phyloP scores from a whole-genome alignment of 2,113 vertebrate genomes.

The Pipa parva region DNA sequence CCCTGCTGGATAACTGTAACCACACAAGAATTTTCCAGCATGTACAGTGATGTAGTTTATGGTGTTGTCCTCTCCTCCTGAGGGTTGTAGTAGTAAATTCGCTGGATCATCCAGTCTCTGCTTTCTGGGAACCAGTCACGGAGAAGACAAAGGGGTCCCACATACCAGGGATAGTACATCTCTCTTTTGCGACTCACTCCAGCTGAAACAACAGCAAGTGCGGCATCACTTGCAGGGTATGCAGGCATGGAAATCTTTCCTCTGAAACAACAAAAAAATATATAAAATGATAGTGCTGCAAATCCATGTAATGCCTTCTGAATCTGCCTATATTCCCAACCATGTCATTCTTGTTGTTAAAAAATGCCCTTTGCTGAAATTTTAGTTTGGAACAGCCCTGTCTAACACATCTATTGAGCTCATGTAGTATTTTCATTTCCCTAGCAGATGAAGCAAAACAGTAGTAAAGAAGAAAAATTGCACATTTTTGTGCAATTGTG shows the following conservation, averaged over 20 bases:
- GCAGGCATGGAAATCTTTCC: conserved; percentile 50
- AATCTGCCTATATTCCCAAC: neutral
- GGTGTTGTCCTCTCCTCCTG: neutral
- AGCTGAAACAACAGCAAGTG: conserved; percentile 66
- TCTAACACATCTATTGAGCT: too few relatives aligned
- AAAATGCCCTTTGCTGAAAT: too few relatives aligned
- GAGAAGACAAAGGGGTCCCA: conserved; percentile 41
- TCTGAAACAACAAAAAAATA: conserved; percentile 44
- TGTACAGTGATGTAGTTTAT: conserved; percentile 20
- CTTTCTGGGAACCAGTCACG: conserved; percentile 62
- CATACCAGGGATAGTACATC: conserved; percentile 71
- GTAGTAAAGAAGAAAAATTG: too few relatives aligned
- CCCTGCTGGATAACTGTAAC: neutral
- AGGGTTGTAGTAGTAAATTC: conserved; percentile 55
- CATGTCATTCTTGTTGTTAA: too few relatives aligned
- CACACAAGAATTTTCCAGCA: neutral
- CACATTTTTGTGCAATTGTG: too few relatives aligned
- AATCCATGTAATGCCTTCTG: neutral
- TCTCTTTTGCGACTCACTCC: conserved; percentile 57
- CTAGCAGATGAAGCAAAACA: too few relatives aligned
- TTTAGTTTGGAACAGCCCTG: too few relatives aligned
- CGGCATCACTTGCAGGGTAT: conserved; percentile 68
- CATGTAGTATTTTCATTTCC: too few relatives aligned
- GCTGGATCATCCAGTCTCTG: conserved; percentile 54
- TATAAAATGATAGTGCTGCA: fast-evolving